Evolutionary conservation across 2,888 invertebrate genomes (phyloP).

Genomic region (Gryllus longicercus): DNA sequence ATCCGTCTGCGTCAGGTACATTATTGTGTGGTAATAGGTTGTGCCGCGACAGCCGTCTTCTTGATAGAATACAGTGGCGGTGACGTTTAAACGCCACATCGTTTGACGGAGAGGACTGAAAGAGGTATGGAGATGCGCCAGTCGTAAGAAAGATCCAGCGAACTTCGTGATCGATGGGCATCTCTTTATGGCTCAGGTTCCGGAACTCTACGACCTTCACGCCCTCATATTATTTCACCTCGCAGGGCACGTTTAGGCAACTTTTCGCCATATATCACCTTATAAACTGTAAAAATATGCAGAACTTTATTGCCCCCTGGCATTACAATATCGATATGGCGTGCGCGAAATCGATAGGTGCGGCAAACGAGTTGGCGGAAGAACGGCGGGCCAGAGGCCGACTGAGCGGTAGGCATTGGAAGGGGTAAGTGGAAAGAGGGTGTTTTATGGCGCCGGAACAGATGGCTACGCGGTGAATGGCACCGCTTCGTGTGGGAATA

Average conservation of each 20-base stretch:
- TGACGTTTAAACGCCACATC: too few species aligned
- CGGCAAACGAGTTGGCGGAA: not conserved
- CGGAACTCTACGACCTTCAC: constrained; percentile 11
- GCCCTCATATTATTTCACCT: not conserved
- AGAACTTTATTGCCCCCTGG: not conserved
- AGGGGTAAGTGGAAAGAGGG: not conserved
- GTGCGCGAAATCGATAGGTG: not conserved
- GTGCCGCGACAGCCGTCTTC: too few species aligned
- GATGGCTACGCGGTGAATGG: not conserved
- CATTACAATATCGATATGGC: constrained; percentile 17
- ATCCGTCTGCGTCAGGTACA: too few species aligned
- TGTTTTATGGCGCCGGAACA: not conserved
- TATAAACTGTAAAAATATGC: constrained; percentile 7
- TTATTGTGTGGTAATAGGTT: too few species aligned
- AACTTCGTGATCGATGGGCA: not conserved
- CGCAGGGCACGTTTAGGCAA: constrained; percentile 5
- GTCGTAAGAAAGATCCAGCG: too few species aligned
- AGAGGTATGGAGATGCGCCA: too few species aligned
- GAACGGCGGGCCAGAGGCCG: not conserved
- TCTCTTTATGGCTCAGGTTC: not conserved
- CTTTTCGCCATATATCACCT: constrained; percentile 17
- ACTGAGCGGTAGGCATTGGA: not conserved
- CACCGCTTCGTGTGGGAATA: not conserved
- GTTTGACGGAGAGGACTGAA: too few species aligned
- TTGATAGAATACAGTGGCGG: too few species aligned